Percentiles rank a stretch among this genome's conserved stretches.
Evolutionary conservation across 2,113 vertebrate genomes (phyloP).

Genomic region (Chaenocephalus aceratus): DNA sequence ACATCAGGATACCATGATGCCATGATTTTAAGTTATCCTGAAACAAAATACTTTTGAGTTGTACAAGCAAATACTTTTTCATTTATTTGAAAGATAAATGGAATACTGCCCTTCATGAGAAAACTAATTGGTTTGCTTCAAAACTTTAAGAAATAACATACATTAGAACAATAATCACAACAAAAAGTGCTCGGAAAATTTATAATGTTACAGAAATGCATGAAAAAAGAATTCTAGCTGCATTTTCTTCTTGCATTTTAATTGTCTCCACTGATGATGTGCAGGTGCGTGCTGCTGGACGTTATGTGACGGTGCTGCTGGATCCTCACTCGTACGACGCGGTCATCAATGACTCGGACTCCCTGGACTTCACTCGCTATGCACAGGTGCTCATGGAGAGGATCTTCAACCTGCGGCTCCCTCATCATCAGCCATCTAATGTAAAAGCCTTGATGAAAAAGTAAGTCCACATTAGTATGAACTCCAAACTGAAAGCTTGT

Average conservation of each 20-base stretch:
- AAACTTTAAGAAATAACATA: neutral
- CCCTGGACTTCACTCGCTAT: slow-evolving; percentile 87
- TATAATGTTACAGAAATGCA: neutral
- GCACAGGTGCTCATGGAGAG: slow-evolving; percentile 89
- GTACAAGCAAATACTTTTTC: neutral
- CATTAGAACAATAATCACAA: neutral
- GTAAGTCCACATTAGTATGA: slow-evolving; percentile 70
- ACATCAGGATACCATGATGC: neutral
- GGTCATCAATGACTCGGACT: slow-evolving; percentile 79
- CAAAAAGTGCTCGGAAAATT: neutral
- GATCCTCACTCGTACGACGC: slow-evolving; percentile 88
- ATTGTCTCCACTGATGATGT: neutral
- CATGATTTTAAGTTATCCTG: neutral
- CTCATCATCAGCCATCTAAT: slow-evolving; percentile 71
- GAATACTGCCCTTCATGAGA: neutral
- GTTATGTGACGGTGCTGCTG: slow-evolving; percentile 87
- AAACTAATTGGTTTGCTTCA: neutral
- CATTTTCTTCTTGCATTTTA: neutral
- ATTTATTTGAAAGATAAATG: neutral
- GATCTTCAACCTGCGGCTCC: slow-evolving; percentile 89
- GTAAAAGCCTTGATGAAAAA: slow-evolving; percentile 84
- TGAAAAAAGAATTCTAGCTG: neutral
- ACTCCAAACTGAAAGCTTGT: neutral
- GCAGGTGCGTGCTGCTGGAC: slow-evolving; percentile 88
- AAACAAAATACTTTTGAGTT: neutral